Conservation (phyloP, 2,113 vertebrate species). For the Azemiops feae region DNA sequence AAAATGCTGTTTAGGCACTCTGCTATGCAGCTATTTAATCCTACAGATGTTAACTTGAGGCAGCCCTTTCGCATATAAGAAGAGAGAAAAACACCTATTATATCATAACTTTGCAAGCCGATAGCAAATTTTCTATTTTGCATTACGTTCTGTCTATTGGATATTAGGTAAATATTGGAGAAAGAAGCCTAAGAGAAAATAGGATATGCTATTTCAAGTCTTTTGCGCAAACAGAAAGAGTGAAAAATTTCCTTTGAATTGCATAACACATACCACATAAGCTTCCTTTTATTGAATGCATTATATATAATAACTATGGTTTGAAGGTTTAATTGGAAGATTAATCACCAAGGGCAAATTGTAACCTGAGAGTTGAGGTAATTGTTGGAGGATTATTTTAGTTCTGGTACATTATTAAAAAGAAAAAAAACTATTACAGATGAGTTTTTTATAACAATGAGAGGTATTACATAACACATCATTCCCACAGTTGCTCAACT, state of each 20-base stretch:
- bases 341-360: background rate
- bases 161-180: background rate
- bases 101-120: background rate
- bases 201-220: background rate
- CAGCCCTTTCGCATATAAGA: background rate
- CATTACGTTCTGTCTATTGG: background rate
- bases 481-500: background rate
- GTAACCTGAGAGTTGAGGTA: background rate
- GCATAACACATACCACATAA: background rate
- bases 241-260: background rate
- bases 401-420: background rate
- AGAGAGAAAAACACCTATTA: background rate
- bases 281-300: background rate
- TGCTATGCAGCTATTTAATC: conserved; percentile 19
- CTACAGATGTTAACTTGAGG: background rate
- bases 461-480: background rate
- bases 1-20: background rate
- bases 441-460: background rate
- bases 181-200: background rate
- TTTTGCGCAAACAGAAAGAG: background rate
- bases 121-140: conserved; percentile 5
- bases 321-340: background rate
- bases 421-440: background rate
- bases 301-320: background rate
- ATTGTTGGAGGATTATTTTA: background rate